Percentiles rank a stretch among this genome's conserved stretches.
phyloP scores from a whole-genome alignment of 2,113 vertebrate genomes.

The Neodontobutis hainanensis region DNA sequence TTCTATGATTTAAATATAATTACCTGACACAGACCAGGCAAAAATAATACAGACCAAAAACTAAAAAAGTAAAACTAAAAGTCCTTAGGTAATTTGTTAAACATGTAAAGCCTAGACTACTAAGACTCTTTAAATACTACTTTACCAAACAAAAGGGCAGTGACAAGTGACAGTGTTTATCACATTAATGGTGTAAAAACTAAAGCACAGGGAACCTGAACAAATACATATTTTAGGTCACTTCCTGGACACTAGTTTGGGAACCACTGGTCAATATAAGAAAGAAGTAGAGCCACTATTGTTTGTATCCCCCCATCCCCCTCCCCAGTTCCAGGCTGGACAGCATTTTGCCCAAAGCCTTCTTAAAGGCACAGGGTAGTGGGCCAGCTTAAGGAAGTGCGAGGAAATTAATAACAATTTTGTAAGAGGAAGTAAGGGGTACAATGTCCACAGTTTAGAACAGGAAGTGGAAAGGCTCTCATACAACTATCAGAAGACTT shows the following conservation, averaged over 20 bases:
- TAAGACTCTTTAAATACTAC: too few species aligned
- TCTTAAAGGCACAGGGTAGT: slow-evolving; percentile 70
- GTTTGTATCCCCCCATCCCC: slow-evolving; percentile 74
- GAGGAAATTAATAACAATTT: slow-evolving; percentile 37
- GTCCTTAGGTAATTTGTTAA: too few species aligned
- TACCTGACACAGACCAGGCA: too few species aligned
- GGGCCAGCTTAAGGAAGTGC: slow-evolving; percentile 51
- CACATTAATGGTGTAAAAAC: background rate
- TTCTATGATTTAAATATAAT: too few species aligned
- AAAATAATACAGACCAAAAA: too few species aligned
- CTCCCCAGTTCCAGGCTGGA: slow-evolving; percentile 58
- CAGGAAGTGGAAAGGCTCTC: background rate
- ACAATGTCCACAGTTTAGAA: background rate
- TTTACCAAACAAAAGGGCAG: background rate
- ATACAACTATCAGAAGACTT: background rate
- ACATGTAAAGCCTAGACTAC: too few species aligned
- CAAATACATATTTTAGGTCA: background rate
- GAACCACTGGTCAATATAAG: slow-evolving; percentile 30
- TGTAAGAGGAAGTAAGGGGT: slow-evolving; percentile 6
- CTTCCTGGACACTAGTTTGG: slow-evolving; percentile 37
- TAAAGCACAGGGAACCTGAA: background rate
- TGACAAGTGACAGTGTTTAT: background rate
- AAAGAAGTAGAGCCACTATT: slow-evolving; percentile 71
- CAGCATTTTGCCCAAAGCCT: slow-evolving; percentile 58
- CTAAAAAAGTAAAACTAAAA: too few species aligned